Evolutionary conservation across 2,113 vertebrate genomes (phyloP), one percentile per base, ranked within the genome.

Genomic region (Ceyx cyanopectus): DNA sequence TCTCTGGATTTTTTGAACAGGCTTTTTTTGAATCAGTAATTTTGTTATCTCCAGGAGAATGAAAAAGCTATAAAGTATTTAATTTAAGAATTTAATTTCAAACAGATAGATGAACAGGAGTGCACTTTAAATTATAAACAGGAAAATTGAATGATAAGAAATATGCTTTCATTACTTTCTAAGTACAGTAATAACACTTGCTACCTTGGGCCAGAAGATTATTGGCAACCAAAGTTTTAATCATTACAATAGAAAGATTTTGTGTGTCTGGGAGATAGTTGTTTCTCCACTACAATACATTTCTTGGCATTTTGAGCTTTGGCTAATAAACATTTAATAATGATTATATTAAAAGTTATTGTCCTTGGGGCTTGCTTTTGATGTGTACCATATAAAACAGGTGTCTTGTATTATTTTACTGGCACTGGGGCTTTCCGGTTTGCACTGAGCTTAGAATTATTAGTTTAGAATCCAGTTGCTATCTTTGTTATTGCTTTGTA

Each of bases 241-340:
- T 98, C 92, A 97, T 95, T 79, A 91, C 94, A 97, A 94, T 2
- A 82, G 88, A 92, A 93, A 93, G 73, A 70, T 72, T 94, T 87
- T 94, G 74, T 96, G 66, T 94, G 63, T 80, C 96, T 92, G 89
- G 74, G 88, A 97, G 97, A 95, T 90, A 84, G 58, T 56, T 92
- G 21, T 93, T 97, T 92, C 93, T 88, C 57, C 90, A 34, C 46
- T 87, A 89, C 75, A 96, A 90, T 94, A 86, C 58, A 92, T 84
- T 96, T 86, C 93, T 95, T 95, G 93, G 92, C 96, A 97, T 94
- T 96, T 97, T 94, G 84, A 96, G 87, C 89, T 96, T 89, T 94
- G 66, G 70, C 95, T 97, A 97, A 96, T 97, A 97, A 97, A 96
- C 94, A 97, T 96, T 98, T 97, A 97, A 97, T 97, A 97, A 97